Percentiles rank a stretch among this genome's conserved stretches.
phyloP scores from a whole-genome alignment of 2,113 vertebrate genomes.

The Climacteris rufus region DNA sequence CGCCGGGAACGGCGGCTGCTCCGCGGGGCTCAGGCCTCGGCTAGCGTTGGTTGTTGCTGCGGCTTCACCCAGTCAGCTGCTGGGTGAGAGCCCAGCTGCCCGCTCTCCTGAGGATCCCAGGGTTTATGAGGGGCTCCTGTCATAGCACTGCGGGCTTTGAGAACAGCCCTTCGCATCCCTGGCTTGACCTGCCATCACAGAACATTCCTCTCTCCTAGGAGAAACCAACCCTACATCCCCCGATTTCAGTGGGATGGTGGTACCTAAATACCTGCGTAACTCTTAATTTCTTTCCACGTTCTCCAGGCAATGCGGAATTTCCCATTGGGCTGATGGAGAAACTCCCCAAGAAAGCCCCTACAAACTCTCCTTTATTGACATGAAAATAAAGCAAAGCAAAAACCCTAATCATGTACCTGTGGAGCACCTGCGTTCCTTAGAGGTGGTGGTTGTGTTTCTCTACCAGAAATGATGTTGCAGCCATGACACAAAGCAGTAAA shows the following conservation, averaged over 20 bases:
- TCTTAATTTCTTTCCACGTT: neutral
- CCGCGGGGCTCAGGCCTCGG: no score
- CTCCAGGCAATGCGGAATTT: neutral
- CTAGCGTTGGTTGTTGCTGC: accelerated
- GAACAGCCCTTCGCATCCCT: neutral
- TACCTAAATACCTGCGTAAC: neutral
- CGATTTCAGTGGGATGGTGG: neutral
- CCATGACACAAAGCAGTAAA: neutral
- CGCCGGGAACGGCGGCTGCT: neutral
- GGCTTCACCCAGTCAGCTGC: neutral
- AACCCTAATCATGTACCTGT: neutral
- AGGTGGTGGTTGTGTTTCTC: neutral
- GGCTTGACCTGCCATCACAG: neutral
- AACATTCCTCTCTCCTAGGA: neutral
- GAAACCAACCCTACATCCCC: neutral
- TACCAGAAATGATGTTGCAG: neutral
- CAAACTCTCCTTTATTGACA: neutral
- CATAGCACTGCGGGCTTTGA: neutral
- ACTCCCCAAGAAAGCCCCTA: neutral
- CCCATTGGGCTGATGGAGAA: neutral
- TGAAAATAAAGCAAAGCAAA: neutral
- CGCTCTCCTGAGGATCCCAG: neutral
- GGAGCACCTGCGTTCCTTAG: neutral
- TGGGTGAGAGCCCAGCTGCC: neutral
- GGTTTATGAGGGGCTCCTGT: neutral